phyloP scores from a whole-genome alignment of 2,113 vertebrate genomes.

The Gopherus flavomarginatus region DNA sequence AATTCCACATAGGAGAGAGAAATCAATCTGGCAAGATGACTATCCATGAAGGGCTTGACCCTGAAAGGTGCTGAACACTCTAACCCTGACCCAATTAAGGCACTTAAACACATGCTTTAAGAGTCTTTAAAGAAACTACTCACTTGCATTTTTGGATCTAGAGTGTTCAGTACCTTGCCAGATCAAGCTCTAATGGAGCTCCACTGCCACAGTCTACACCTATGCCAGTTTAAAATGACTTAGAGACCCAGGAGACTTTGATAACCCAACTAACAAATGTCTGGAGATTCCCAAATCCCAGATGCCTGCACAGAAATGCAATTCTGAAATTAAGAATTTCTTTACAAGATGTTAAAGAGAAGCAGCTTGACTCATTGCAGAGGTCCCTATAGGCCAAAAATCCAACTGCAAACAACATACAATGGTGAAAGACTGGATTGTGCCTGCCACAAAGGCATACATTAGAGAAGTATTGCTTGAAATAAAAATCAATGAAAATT shows the following conservation, averaged over 20 bases:
- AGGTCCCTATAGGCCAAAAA: background rate
- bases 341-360: background rate
- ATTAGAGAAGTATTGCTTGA: background rate
- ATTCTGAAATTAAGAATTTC: background rate
- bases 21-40: background rate
- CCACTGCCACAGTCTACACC: background rate
- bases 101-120: background rate
- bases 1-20: background rate
- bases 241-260: background rate
- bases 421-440: background rate
- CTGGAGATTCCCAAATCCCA: background rate
- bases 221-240: conserved; percentile 7
- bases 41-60: background rate
- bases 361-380: background rate
- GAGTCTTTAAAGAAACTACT: background rate
- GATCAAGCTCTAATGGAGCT: background rate
- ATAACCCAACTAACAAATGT: conserved; percentile 6
- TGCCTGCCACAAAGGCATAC: background rate
- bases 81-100: background rate
- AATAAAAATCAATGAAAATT: background rate
- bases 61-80: background rate
- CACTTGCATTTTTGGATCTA: background rate
- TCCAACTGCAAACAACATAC: background rate
- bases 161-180: background rate
- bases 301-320: background rate